Evolutionary conservation across 2,888 invertebrate genomes (phyloP).

Genomic region (Onchidella celtica): DNA sequence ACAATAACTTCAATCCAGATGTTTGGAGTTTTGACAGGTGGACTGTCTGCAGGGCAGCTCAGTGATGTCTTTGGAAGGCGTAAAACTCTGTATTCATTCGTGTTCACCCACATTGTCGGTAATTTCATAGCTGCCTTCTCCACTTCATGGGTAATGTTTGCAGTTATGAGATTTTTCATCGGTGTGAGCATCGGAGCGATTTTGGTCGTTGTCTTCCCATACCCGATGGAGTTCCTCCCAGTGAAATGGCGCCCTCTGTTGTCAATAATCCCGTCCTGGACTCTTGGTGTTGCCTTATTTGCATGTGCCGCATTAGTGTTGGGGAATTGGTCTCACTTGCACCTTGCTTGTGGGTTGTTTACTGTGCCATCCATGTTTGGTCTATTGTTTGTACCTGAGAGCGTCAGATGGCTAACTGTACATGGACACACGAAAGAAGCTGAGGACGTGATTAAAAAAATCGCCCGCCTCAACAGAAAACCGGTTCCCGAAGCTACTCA

Average conservation of each 20-base stretch:
- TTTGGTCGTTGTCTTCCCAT: background rate
- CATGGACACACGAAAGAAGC: background rate
- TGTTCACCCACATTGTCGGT: background rate
- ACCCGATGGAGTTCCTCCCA: slow-evolving; percentile 1
- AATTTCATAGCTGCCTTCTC: slow-evolving; percentile 12
- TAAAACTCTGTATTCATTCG: slow-evolving; percentile 58
- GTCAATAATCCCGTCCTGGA: background rate
- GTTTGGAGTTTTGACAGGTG: slow-evolving; percentile 74
- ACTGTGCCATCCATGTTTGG: background rate
- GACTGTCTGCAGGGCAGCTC: slow-evolving; percentile 72
- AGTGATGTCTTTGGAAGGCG: slow-evolving; percentile 74
- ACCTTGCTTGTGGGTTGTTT: background rate
- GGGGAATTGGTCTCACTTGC: background rate
- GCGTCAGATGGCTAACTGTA: slow-evolving; percentile 7
- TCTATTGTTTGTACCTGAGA: slow-evolving; percentile 6
- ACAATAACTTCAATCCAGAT: slow-evolving; percentile 75
- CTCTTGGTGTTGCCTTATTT: background rate
- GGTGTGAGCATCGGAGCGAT: background rate
- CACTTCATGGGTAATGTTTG: slow-evolving; percentile 21
- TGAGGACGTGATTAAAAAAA: background rate
- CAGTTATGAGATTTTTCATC: slow-evolving; percentile 3
- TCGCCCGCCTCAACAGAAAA: background rate
- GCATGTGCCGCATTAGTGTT: background rate
- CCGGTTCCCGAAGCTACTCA: background rate
- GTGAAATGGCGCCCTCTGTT: background rate